These are phyloP conservation scores for Kryptolebias marmoratus DNA, from an alignment of 2,113 vertebrate species.

Conservation along the genomic window DNA sequence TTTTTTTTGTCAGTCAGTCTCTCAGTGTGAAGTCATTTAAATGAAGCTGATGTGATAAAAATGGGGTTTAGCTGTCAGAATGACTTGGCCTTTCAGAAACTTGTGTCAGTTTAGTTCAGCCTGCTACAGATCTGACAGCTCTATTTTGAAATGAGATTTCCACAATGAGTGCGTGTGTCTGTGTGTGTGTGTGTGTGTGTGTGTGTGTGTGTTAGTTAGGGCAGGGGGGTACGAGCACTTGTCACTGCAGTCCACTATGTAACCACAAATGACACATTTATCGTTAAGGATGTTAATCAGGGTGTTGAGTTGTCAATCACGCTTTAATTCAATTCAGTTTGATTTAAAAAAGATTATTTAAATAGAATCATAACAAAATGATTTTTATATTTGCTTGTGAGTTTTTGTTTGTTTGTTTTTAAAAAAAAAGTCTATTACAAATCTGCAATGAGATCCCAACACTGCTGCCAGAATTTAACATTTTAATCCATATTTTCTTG, in stretches of 20 bases:
- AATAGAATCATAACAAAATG: not conserved
- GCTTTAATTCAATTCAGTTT: not conserved
- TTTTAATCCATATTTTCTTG: too few relatives aligned
- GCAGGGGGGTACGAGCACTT: not conserved
- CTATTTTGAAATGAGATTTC: conserved; percentile 35
- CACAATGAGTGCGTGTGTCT: not conserved
- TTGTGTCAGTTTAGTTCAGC: conserved; percentile 31
- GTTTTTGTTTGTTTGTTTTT: too few relatives aligned
- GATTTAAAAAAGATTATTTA: not conserved
- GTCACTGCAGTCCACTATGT: not conserved
- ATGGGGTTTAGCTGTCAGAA: conserved; percentile 33
- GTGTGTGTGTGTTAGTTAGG: not conserved
- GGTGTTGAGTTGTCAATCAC: not conserved
- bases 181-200: not conserved
- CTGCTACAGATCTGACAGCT: conserved; percentile 31
- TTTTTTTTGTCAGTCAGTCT: conserved; percentile 12
- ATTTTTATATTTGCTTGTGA: not conserved
- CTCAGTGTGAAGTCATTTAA: conserved; percentile 9
- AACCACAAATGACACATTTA: not conserved
- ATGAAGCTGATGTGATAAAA: conserved; percentile 37
- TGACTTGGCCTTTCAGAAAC: conserved; percentile 41
- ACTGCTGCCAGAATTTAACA: too few relatives aligned
- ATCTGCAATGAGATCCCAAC: too few relatives aligned
- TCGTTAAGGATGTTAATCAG: conserved; percentile 1
- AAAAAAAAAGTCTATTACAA: too few relatives aligned